phyloP scores from a whole-genome alignment of 2,888 invertebrate genomes.

The Alsophila aescularia region DNA sequence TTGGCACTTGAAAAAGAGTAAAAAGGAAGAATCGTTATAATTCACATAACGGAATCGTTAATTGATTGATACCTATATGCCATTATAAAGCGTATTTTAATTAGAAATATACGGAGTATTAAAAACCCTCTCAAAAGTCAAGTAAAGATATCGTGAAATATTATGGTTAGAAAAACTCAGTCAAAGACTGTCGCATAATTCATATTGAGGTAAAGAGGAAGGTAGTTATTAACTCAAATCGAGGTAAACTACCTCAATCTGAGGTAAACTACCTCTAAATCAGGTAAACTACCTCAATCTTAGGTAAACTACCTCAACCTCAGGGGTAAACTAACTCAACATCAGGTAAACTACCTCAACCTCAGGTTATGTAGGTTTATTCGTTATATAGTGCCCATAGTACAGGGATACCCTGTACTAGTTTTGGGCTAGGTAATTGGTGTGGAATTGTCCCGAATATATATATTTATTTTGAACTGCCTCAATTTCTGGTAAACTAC shows the following conservation, averaged over 20 bases:
- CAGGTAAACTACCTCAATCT: background rate
- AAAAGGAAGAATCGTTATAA: slow-evolving; percentile 31
- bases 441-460: no score
- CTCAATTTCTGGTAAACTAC: no score
- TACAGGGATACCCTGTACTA: no score
- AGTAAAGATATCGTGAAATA: slow-evolving; percentile 1
- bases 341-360: background rate
- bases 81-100: slow-evolving; percentile 1
- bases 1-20: slow-evolving; percentile 48
- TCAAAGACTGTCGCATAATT: background rate
- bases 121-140: slow-evolving; percentile 10
- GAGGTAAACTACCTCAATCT: no score
- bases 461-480: no score
- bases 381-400: no score
- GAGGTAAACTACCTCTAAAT: no score
- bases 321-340: background rate
- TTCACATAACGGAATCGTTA: background rate
- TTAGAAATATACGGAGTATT: background rate
- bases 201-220: background rate
- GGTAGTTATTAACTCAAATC: no score
- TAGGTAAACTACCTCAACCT: background rate
- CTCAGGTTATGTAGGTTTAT: no score
- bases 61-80: background rate
- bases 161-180: background rate
- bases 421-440: no score